phyloP scores from a whole-genome alignment of 1,140 invertebrate species.

The Maniola jurtina region DNA sequence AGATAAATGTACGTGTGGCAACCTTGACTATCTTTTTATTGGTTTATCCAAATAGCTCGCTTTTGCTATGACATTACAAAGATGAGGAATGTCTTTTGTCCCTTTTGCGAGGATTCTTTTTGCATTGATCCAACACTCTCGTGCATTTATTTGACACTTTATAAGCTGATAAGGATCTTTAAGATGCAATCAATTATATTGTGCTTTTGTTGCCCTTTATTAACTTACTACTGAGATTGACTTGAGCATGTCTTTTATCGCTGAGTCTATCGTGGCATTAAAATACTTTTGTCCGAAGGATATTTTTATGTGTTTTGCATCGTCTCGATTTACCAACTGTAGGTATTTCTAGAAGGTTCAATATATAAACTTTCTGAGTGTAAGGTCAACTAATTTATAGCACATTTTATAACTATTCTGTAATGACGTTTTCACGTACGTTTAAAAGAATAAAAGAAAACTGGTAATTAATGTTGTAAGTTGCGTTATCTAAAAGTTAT shows the following conservation, averaged over 20 bases:
- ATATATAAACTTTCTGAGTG: too few relatives aligned
- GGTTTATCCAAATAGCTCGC: conserved; percentile 48
- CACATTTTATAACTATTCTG: too few relatives aligned
- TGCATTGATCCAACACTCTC: conserved; percentile 29
- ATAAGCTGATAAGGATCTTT: conserved; percentile 25
- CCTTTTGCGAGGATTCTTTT: conserved; percentile 29
- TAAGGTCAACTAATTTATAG: too few relatives aligned
- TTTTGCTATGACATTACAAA: conserved; percentile 52
- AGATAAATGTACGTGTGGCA: conserved; percentile 52
- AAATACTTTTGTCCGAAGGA: background rate
- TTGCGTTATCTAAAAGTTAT: too few relatives aligned
- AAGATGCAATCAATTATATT: conserved; percentile 20
- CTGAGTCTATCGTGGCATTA: background rate
- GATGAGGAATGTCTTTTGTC: conserved; percentile 55
- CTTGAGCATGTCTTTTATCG: conserved; percentile 7
- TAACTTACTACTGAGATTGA: conserved; percentile 12
- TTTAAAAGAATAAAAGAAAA: too few relatives aligned
- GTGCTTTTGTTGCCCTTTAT: conserved; percentile 9
- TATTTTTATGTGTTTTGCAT: background rate
- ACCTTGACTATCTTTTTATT: conserved; percentile 47
- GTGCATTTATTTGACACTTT: conserved; percentile 26
- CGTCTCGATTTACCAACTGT: background rate
- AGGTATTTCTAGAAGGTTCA: background rate
- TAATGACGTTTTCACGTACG: too few relatives aligned
- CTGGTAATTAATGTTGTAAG: too few relatives aligned